A percentile compares a stretch with the other conserved stretches of the same genome.
These are phyloP conservation scores for Mirza zaza DNA, from an alignment of 2,113 vertebrate genomes.

Conservation along the genomic window DNA sequence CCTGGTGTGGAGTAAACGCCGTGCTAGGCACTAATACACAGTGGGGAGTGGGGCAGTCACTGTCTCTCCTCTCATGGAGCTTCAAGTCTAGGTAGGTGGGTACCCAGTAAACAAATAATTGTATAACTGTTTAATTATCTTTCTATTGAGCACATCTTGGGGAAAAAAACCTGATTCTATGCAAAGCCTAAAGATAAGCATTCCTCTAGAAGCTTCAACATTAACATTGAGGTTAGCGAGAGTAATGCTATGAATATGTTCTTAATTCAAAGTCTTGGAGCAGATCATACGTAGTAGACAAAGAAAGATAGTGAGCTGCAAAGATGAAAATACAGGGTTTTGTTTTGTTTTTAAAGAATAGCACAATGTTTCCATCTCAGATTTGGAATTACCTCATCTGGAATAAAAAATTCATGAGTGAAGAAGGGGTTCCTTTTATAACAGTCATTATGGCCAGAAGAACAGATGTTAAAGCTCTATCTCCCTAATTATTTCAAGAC, in stretches of 20 bases:
- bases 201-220: not conserved
- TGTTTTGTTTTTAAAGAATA: not conserved
- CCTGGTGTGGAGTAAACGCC: not conserved
- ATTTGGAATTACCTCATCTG: slow-evolving; percentile 18
- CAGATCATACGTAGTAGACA: not conserved
- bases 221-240: slow-evolving; percentile 26
- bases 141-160: not conserved
- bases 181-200: not conserved
- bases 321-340: not conserved
- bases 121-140: not conserved
- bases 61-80: not conserved
- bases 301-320: slow-evolving; percentile 35
- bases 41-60: not conserved
- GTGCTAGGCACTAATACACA: not conserved
- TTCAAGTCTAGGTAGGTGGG: not conserved
- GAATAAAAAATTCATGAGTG: slow-evolving; percentile 40
- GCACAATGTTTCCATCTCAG: not conserved
- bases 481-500: slow-evolving; percentile 53
- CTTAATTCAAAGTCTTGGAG: not conserved
- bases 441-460: not conserved
- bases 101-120: not conserved
- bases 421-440: slow-evolving; percentile 45
- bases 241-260: not conserved
- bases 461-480: slow-evolving; percentile 45
- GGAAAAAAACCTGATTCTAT: not conserved